These are phyloP conservation scores for Micrastur ruficollis DNA, from an alignment of 2,797 vertebrate genomes.

Conservation along the genomic window DNA sequence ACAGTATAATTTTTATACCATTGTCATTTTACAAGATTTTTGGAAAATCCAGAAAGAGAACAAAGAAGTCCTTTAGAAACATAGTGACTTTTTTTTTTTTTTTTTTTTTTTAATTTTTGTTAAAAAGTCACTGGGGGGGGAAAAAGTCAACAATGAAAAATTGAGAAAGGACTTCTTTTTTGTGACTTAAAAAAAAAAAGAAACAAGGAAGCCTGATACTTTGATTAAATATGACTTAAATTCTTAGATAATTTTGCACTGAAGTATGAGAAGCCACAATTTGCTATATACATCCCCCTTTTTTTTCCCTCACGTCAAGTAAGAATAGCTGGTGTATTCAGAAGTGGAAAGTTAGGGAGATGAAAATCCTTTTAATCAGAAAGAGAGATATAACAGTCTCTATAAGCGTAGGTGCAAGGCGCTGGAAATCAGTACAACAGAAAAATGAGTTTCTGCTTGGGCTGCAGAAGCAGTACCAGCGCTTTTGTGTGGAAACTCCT, in stretches of 20 bases:
- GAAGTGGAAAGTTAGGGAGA: neutral
- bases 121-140: neutral
- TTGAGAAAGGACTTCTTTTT: neutral
- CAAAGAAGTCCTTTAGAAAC: conserved; percentile 62
- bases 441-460: neutral
- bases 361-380: neutral
- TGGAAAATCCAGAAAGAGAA: conserved; percentile 43
- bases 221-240: conserved; percentile 1
- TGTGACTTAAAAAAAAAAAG: neutral
- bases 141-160: conserved; percentile 45
- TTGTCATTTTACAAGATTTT: conserved; percentile 62
- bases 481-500: neutral
- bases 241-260: neutral
- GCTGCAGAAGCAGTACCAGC: neutral
- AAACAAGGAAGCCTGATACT: neutral
- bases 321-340: neutral
- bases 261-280: neutral
- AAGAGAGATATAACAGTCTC: neutral
- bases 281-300: neutral
- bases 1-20: conserved; percentile 71
- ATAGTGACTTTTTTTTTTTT: neutral
- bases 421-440: neutral
- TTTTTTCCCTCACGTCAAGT: neutral
- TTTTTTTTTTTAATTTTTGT: neutral
- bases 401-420: neutral